Evolutionary conservation across 2,113 vertebrate genomes (phyloP).

Genomic region (Manacus vitellinus): DNA sequence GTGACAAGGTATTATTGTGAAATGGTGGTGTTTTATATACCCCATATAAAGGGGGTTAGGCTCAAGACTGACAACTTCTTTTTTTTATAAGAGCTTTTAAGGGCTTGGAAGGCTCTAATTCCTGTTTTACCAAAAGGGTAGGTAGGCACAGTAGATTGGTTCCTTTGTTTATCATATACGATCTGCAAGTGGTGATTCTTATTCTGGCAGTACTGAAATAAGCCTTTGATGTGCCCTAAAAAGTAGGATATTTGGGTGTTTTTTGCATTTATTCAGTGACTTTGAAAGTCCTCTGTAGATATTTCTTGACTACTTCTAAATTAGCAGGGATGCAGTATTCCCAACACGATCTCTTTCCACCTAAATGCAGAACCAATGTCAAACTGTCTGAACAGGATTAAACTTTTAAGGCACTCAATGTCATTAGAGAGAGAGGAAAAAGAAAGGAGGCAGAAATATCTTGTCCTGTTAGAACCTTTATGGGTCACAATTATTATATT

Average conservation of each 20-base stretch:
- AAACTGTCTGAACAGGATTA: neutral
- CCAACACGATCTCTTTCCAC: slow-evolving; percentile 5
- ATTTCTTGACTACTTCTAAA: neutral
- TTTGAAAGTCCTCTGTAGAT: neutral
- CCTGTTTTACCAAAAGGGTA: neutral
- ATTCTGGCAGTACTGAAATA: neutral
- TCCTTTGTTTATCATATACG: neutral
- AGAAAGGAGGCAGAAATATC: neutral
- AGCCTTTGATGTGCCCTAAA: neutral
- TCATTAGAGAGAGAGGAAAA: rapidly evolving
- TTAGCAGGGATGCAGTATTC: slow-evolving; percentile 20
- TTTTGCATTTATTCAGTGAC: neutral
- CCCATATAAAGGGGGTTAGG: neutral
- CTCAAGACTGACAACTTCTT: neutral
- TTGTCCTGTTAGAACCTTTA: neutral
- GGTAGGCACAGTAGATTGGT: neutral
- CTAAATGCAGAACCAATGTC: neutral
- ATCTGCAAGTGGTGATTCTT: neutral
- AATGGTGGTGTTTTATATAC: neutral
- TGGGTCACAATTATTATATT: neutral
- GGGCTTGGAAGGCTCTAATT: neutral
- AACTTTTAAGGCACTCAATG: neutral
- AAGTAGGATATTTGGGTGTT: neutral
- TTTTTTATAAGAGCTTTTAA: neutral
- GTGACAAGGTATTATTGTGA: neutral